A percentile compares a stretch with the other conserved stretches of the same genome.
phyloP scores from a whole-genome alignment of 2,797 vertebrate genomes.

The Tangara arthus region DNA sequence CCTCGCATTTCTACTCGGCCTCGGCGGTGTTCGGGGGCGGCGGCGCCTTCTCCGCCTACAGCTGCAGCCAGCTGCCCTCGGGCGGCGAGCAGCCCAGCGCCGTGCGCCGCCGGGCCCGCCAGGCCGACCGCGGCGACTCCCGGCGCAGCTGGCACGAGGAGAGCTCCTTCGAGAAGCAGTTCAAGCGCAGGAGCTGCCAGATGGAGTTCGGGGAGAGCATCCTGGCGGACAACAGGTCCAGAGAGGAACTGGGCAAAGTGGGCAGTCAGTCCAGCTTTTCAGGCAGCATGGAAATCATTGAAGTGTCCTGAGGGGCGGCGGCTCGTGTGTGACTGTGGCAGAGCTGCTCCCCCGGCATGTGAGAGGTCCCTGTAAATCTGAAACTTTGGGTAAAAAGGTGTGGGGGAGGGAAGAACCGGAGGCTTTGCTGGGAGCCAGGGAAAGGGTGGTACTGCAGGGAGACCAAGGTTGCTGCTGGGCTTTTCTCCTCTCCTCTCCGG shows the following conservation, averaged over 20 bases:
- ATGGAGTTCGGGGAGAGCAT: conserved; percentile 92
- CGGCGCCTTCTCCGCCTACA: conserved; percentile 71
- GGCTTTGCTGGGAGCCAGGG: conserved; percentile 39
- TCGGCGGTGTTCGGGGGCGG: conserved; percentile 78
- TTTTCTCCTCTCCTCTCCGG: not conserved
- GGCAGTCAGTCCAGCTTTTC: conserved; percentile 90
- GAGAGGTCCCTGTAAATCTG: conserved; percentile 76
- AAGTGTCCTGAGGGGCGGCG: conserved; percentile 86
- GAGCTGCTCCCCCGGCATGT: not conserved
- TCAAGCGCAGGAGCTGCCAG: conserved; percentile 94
- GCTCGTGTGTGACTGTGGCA: not conserved
- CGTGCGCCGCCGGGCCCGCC: conserved; percentile 83
- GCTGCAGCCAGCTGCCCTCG: conserved; percentile 82
- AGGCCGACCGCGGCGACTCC: conserved; percentile 82
- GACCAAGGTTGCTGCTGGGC: not conserved
- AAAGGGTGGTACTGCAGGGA: not conserved
- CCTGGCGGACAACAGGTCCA: conserved; percentile 79
- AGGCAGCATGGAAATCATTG: conserved; percentile 94
- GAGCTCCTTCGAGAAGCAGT: conserved; percentile 96
- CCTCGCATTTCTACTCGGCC: conserved; percentile 86
- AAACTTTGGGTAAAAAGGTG: not conserved
- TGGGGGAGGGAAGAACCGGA: not conserved
- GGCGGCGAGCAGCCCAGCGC: conserved; percentile 74
- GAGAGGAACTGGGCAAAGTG: conserved; percentile 86
- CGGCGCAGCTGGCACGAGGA: conserved; percentile 96